Base-by-base conservation (phyloP, 2,113 vertebrate genomes). In the Seriola aureovittata region DNA sequence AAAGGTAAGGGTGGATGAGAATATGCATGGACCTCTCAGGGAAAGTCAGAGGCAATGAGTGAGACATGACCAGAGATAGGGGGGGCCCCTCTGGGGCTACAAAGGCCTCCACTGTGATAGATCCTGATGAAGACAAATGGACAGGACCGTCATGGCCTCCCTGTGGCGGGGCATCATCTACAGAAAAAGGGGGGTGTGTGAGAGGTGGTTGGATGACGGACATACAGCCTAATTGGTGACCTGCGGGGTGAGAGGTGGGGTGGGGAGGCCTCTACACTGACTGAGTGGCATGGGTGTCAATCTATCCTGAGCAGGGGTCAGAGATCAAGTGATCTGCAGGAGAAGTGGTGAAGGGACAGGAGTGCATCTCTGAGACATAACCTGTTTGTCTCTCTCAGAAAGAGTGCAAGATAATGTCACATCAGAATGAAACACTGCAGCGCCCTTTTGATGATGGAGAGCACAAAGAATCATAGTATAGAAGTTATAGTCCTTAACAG, bases 111-210 rank as follows among this genome's bases (percentile, higher is more conserved):
- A 71, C 75, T 80, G 82, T 62, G 71, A 91, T 89, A 87, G 81
- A 77, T 75, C 77, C 81, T 93, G 94, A 96, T 96, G 94, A 95
- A 96, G 96, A 97, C 92, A 95, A 96, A 96, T 95, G 88, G 89
- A 90, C 70, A 83, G 76, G 57, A 67, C 25, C 90, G 85, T 82
- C 62, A 84, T 84, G 92, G 83, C 78, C 94, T 92, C 95, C 87
- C 85, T 84, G 87, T 83, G 92, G 87, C 81, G 89, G 86, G 78
- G 92, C 88, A 94, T 92, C 91, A 92, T 94, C 88, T 84, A 71
- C 25, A 71, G 81, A 85, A 76, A 80, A 75, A 72, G 40, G 81
- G 71, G 79, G 73, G 65, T 67, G 71, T 57, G 40, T 72, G 63
- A 32, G 68, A 50, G 87, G 23, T 67, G 70, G 38, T 50, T 82